phyloP scores from a whole-genome alignment of 2,888 invertebrate species.

The Cheilosia vulpina region DNA sequence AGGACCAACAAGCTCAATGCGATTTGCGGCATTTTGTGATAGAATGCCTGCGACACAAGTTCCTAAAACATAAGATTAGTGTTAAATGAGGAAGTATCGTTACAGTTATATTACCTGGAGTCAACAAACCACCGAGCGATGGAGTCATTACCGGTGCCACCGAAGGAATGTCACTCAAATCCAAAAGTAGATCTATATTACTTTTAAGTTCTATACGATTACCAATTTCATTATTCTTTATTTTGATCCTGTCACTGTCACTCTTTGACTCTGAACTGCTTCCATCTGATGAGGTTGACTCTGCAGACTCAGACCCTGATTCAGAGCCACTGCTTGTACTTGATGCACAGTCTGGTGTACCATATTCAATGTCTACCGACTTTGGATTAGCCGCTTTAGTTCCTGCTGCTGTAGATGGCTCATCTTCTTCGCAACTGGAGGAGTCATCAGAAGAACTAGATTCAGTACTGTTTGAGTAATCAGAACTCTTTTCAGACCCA shows the following conservation, averaged over 20 bases:
- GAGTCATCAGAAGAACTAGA: constrained; percentile 79
- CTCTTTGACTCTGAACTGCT: constrained; percentile 75
- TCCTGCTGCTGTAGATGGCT: constrained; percentile 44
- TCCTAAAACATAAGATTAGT: constrained; percentile 73
- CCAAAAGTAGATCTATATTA: constrained; percentile 92
- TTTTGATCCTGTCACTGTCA: constrained; percentile 80
- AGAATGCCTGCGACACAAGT: constrained; percentile 78
- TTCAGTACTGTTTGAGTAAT: constrained; percentile 79
- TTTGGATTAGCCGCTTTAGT: constrained; percentile 44
- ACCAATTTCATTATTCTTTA: constrained; percentile 61
- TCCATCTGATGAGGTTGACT: constrained; percentile 56
- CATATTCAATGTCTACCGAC: constrained; percentile 73
- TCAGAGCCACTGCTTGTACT: constrained; percentile 67
- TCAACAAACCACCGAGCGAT: constrained; percentile 90
- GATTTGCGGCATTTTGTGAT: constrained; percentile 78
- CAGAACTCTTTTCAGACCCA: constrained; percentile 82
- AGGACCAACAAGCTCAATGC: constrained; percentile 86
- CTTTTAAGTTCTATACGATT: constrained; percentile 83
- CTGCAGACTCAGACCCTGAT: constrained; percentile 47
- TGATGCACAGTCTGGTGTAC: constrained; percentile 80
- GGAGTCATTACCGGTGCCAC: constrained; percentile 89
- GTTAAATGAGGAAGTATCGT: not conserved
- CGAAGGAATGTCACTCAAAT: constrained; percentile 91
- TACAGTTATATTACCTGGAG: constrained; percentile 84
- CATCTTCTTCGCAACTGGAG: constrained; percentile 71